These are phyloP conservation scores for Apis florea DNA, from an alignment of 1,140 invertebrate species.

Conservation along the genomic window DNA sequence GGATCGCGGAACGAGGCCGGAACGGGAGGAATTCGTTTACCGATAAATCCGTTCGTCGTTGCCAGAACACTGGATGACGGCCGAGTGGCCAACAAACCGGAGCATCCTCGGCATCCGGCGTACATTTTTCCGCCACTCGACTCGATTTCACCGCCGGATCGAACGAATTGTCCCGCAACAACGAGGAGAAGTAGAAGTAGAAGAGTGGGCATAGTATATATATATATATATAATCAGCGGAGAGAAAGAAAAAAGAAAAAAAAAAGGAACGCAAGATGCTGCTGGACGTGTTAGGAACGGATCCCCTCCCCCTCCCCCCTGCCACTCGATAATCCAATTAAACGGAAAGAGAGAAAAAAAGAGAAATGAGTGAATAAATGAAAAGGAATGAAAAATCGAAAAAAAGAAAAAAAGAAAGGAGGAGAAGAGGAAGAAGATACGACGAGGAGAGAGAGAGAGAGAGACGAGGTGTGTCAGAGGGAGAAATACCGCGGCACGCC, in stretches of 20 bases:
- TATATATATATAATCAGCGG: background rate
- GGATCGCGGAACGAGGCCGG: constrained; percentile 17
- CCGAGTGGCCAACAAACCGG: constrained; percentile 30
- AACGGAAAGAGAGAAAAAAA: constrained; percentile 17
- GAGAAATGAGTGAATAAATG: background rate
- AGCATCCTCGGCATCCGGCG: constrained; percentile 5
- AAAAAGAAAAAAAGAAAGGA: constrained; percentile 16
- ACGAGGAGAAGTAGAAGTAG: background rate
- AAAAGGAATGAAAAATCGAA: constrained; percentile 13
- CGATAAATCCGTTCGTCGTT: constrained; percentile 32
- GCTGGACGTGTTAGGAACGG: constrained; percentile 27
- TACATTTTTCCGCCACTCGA: constrained; percentile 38
- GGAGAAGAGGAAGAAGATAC: constrained; percentile 3
- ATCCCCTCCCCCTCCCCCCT: too few relatives aligned
- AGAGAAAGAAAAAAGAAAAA: background rate
- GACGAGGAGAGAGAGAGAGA: background rate
- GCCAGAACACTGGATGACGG: constrained; percentile 33
- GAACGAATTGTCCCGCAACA: background rate
- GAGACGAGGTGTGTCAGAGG: background rate
- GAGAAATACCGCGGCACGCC: constrained; percentile 46
- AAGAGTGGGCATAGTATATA: too few relatives aligned
- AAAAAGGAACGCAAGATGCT: constrained; percentile 6
- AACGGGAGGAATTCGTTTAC: constrained; percentile 44
- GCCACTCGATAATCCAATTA: constrained; percentile 24
- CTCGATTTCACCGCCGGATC: constrained; percentile 30